phyloP scores from a whole-genome alignment of 1,140 invertebrate species.

The Tetragnatha versicolor region DNA sequence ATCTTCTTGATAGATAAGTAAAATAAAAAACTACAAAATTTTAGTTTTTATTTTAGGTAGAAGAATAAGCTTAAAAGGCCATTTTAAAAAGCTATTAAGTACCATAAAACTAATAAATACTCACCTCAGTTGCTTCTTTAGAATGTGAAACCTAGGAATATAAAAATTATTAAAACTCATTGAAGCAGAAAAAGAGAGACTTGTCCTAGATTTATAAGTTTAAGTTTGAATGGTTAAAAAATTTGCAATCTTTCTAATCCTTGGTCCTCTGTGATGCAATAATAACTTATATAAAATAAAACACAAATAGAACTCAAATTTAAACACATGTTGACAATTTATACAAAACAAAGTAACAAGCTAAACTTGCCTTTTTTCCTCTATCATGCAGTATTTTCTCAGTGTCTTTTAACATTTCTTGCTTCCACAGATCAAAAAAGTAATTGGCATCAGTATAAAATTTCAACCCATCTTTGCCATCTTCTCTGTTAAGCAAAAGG shows the following conservation, averaged over 20 bases:
- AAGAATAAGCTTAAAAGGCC: not conserved
- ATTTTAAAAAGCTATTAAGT: not conserved
- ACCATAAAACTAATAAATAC: not conserved
- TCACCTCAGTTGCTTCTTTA: slow-evolving; percentile 40
- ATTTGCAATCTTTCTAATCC: no score
- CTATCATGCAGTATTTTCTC: slow-evolving; percentile 83
- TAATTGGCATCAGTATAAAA: slow-evolving; percentile 99
- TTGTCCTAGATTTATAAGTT: no score
- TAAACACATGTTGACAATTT: no score
- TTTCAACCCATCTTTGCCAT: slow-evolving; percentile 95
- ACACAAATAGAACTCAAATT: no score
- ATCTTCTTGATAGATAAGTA: no score
- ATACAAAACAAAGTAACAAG: not conserved
- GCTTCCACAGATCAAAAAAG: slow-evolving; percentile 98
- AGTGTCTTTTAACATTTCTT: slow-evolving; percentile 97
- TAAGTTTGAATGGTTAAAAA: no score
- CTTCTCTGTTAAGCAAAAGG: slow-evolving; percentile 71
- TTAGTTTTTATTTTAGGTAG: not conserved
- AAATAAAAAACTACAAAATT: no score
- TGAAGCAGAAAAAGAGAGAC: no score
- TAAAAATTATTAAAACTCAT: not conserved
- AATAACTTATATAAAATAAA: no score
- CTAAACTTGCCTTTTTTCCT: slow-evolving; percentile 76
- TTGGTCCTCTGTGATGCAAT: no score
- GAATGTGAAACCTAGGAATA: slow-evolving; percentile 20